Base-by-base conservation (phyloP, 2,113 vertebrate genomes). In the Ramphastos sulfuratus region DNA sequence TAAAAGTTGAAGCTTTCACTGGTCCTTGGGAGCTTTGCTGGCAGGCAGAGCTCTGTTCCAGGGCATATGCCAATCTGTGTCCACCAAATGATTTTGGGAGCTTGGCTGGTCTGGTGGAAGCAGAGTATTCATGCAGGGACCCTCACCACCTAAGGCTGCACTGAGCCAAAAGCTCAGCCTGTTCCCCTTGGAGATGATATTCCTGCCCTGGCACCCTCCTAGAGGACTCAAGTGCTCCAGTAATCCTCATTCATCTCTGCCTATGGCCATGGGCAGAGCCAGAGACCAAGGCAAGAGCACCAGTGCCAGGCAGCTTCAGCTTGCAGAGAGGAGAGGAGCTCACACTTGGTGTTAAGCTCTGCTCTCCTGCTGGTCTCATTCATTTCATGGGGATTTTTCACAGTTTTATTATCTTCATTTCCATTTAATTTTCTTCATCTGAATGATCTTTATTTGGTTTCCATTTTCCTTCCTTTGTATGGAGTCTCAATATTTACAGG, bases 141-240 rank as follows among this genome's bases (percentile, higher is more conserved):
- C n/a, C 31, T n/a, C 13, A 15, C 7, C 11, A 39, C 56, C 54
- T 13, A 19, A 25, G 59, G 75, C 13, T 3, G 0, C 7, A 4
- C 39, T 3, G 64, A 25, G 27, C 27, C 37, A 39, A 30, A 25
- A 1, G 35, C n/a, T 78, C 54, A 28, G 56, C 21, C 56, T 15
- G 20, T 10, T 59, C 25, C 30, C 50, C 35, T 66, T 16, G 25
- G 0, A 24, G 31, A 6, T n/a, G 31, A n/a, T 25, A 52, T 52
- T 46, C 44, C 44, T 46, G 44, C 25, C 16, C 12, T 27, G 33
- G 50, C 37, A 83, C 1, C 27, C 30, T 27, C 31, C 28, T 4
- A 59, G 18, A 18, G 74, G 25, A n/a, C 74, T 39, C 20, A 65
- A 10, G 3, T 3, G 1, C 12, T 44, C 24, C 1, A 0, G 72